Percentiles rank a stretch among this genome's conserved stretches.
phyloP scores from a whole-genome alignment of 2,113 vertebrate genomes.

The Tympanuchus pallidicinctus region DNA sequence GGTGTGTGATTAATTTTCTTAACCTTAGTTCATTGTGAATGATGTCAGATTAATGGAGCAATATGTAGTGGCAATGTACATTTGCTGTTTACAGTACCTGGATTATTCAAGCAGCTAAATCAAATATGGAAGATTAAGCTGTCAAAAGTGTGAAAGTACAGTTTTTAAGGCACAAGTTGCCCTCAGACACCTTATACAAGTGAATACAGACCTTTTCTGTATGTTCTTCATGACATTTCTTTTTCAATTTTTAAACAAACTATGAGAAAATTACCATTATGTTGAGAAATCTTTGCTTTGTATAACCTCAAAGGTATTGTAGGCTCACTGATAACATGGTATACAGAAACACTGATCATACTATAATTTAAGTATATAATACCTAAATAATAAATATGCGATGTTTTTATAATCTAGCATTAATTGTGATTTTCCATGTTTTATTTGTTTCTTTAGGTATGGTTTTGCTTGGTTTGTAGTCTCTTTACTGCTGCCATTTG shows the following conservation, averaged over 20 bases:
- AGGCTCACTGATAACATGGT: not conserved
- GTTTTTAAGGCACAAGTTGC: not conserved
- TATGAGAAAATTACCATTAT: not conserved
- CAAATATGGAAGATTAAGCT: not conserved
- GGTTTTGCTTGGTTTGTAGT: not conserved
- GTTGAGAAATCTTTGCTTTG: not conserved
- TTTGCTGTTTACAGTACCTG: not conserved
- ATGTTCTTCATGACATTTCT: not conserved
- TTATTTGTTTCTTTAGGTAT: not conserved
- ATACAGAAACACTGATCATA: not conserved
- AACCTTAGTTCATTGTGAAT: not conserved
- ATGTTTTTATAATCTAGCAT: not conserved
- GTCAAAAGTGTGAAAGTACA: not conserved
- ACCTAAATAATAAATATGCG: not conserved
- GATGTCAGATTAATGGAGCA: not conserved
- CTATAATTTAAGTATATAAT: no score
- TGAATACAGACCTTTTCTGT: not conserved
- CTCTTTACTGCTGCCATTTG: not conserved
- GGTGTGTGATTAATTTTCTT: not conserved
- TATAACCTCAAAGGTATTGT: not conserved
- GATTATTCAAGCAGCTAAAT: not conserved
- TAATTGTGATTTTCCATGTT: not conserved
- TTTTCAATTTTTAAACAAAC: not conserved
- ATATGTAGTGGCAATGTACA: not conserved
- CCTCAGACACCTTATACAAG: not conserved